phyloP scores from a whole-genome alignment of 1,140 invertebrate genomes.

The Neomicropteryx cornuta region DNA sequence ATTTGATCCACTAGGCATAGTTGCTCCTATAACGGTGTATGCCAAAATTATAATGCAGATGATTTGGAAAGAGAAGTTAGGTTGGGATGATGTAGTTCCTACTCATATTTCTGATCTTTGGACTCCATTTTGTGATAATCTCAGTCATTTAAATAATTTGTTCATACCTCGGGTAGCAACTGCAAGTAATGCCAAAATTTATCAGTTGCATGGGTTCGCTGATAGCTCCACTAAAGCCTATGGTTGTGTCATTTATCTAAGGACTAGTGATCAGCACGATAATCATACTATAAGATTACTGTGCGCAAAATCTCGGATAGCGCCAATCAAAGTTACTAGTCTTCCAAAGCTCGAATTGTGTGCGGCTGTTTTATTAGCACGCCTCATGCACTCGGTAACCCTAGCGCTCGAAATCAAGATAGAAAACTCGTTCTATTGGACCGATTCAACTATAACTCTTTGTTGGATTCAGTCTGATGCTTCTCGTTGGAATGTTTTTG shows the following conservation, averaged over 20 bases:
- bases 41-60: constrained; percentile 19
- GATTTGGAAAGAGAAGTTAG: constrained; percentile 14
- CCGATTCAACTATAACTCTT: constrained; percentile 21
- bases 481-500: constrained; percentile 17
- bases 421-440: constrained; percentile 14
- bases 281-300: constrained; percentile 8
- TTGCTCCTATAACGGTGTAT: constrained; percentile 13
- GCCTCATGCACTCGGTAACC: constrained; percentile 1
- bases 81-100: constrained; percentile 17
- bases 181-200: background rate
- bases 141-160: constrained; percentile 8
- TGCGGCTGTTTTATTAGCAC: constrained; percentile 9
- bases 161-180: constrained; percentile 5
- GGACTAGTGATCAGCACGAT: constrained; percentile 1
- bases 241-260: constrained; percentile 9
- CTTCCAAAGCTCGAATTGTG: constrained; percentile 13
- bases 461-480: constrained; percentile 14
- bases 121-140: constrained; percentile 6
- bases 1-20: constrained; percentile 25
- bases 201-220: constrained; percentile 14
- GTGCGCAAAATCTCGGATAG: constrained; percentile 16
- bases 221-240: constrained; percentile 8
- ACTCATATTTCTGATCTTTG: constrained; percentile 4
- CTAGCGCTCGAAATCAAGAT: constrained; percentile 8
- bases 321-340: constrained; percentile 12